Conservation (phyloP, 2,888 invertebrate species). For the Dolichomitus sp. region DNA sequence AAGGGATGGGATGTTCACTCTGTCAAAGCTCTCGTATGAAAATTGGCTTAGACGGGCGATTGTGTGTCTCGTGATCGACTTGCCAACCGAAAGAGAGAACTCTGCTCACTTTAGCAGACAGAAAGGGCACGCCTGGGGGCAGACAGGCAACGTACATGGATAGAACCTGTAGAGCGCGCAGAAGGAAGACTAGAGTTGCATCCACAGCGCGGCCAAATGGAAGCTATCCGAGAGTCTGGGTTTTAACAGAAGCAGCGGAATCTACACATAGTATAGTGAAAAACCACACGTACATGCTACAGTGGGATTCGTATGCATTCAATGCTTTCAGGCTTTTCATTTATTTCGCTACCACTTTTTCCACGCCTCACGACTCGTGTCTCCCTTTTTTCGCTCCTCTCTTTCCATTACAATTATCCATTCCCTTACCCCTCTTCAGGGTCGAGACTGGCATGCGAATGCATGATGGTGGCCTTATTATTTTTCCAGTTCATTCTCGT, state of each 20-base stretch:
- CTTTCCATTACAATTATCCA: constrained; percentile 60
- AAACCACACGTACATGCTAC: constrained; percentile 54
- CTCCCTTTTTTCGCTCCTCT: constrained; percentile 6
- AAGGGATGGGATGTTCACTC: constrained; percentile 8
- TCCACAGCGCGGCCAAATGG: constrained; percentile 51
- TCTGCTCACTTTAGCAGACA: constrained; percentile 9
- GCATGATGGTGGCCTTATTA: constrained; percentile 17
- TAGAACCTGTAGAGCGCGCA: background rate
- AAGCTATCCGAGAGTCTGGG: constrained; percentile 37
- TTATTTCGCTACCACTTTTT: constrained; percentile 59
- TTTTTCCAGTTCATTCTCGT: constrained; percentile 3
- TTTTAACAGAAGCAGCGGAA: constrained; percentile 34
- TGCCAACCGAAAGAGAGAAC: constrained; percentile 30
- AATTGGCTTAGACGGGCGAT: constrained; percentile 51
- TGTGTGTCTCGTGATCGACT: constrained; percentile 46
- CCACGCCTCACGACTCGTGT: constrained; percentile 12
- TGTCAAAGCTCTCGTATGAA: constrained; percentile 55
- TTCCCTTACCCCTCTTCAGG: constrained; percentile 24
- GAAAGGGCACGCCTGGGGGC: constrained; percentile 12
- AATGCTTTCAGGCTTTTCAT: constrained; percentile 67
- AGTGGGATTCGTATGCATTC: constrained; percentile 35
- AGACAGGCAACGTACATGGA: constrained; percentile 1
- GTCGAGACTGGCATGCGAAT: background rate
- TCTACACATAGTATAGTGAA: constrained; percentile 18
- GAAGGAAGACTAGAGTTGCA: constrained; percentile 30